These are phyloP conservation scores for Odontamblyopus rebecca DNA, from an alignment of 2,797 vertebrate genomes.

Conservation along the genomic window DNA sequence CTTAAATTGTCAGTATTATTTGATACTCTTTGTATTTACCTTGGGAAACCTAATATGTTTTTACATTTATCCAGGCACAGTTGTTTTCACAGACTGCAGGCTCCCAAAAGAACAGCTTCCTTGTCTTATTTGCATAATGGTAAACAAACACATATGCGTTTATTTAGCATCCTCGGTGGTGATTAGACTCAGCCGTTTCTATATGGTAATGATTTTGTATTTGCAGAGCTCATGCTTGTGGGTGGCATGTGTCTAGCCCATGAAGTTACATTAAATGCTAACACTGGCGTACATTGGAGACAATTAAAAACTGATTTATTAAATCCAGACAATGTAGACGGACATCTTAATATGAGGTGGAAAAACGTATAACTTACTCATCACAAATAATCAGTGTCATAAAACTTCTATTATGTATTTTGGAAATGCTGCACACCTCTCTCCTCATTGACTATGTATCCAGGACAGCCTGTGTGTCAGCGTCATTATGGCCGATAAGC, in stretches of 20 bases:
- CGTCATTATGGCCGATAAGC: background rate
- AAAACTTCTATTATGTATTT: background rate
- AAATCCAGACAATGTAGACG: no score
- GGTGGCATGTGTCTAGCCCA: no score
- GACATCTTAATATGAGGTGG: no score
- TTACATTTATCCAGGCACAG: background rate
- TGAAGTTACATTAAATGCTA: no score
- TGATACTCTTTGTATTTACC: background rate
- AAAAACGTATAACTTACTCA: background rate
- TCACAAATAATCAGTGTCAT: background rate
- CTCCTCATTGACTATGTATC: background rate
- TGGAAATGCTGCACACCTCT: background rate
- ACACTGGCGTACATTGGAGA: no score
- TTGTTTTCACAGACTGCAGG: background rate
- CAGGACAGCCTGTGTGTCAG: background rate
- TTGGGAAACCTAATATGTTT: background rate
- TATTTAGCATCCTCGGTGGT: background rate
- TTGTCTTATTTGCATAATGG: background rate
- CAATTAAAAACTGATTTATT: no score
- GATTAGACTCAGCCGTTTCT: background rate
- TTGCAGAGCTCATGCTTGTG: no score
- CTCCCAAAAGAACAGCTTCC: background rate
- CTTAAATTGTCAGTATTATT: background rate
- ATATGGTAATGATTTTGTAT: background rate
- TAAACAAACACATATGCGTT: conserved; percentile 1